These are phyloP conservation scores for Peromyscus aztecus DNA, from an alignment of 2,797 vertebrate genomes.

Conservation along the genomic window DNA sequence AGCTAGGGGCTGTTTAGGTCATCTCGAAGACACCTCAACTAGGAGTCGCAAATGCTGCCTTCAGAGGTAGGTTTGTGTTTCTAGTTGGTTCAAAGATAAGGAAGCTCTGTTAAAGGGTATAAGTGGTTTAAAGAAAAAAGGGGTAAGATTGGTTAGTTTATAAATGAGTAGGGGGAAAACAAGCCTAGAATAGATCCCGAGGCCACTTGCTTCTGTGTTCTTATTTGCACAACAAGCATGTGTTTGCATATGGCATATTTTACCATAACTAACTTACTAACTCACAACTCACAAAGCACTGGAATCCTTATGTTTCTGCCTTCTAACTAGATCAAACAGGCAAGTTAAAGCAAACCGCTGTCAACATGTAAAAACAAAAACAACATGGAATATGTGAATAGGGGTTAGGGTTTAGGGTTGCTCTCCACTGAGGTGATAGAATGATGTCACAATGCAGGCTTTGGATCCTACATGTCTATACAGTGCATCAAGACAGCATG, in stretches of 20 bases:
- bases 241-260: background rate
- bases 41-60: background rate
- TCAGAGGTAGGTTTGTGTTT: background rate
- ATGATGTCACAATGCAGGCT: slow-evolving; percentile 64
- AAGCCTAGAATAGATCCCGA: background rate
- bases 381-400: background rate
- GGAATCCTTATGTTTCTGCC: slow-evolving; percentile 30
- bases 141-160: background rate
- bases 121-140: background rate
- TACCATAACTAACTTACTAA: background rate
- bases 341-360: background rate
- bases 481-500: background rate
- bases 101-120: background rate
- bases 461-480: background rate
- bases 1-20: background rate
- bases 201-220: background rate
- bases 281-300: slow-evolving; percentile 46
- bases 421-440: background rate
- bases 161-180: background rate
- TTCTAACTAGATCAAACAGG: slow-evolving; percentile 25
- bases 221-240: background rate
- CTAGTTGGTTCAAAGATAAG: background rate
- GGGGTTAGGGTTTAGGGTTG: background rate
- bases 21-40: background rate
- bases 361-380: background rate